Conservation (phyloP, 2,797 vertebrate species). For the Spinus olivaceus region DNA sequence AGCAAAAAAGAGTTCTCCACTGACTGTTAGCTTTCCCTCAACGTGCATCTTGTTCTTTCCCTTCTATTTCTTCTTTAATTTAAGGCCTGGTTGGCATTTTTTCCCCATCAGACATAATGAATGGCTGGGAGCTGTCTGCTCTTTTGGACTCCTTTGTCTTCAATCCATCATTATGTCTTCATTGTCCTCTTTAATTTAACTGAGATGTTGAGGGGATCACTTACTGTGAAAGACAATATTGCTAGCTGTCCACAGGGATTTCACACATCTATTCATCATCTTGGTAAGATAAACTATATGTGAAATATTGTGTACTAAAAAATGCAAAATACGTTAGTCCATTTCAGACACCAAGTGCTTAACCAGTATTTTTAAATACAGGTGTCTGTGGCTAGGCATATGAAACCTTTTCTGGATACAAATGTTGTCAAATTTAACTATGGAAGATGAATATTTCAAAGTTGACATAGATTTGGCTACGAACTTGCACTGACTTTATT, state of each 20-base stretch:
- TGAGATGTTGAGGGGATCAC: not conserved
- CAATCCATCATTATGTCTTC: conserved; percentile 52
- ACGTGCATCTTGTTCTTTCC: not conserved
- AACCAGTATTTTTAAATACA: not conserved
- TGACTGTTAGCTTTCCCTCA: not conserved
- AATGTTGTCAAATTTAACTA: not conserved
- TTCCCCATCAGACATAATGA: not conserved
- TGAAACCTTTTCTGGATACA: not conserved
- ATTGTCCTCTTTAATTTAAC: conserved; percentile 39
- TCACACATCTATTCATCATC: conserved; percentile 1
- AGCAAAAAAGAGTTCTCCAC: not conserved
- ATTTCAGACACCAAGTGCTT: not conserved
- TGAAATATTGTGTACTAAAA: not conserved
- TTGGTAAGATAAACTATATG: not conserved
- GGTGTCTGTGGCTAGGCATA: not conserved
- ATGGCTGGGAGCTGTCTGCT: conserved; percentile 6
- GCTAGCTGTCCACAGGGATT: not conserved
- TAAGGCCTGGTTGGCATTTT: not conserved
- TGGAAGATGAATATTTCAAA: not conserved
- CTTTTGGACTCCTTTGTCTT: conserved; percentile 25
- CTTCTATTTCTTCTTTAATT: not conserved
- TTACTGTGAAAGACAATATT: conserved; percentile 23
- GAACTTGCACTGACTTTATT: not conserved
- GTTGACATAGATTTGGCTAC: not conserved
- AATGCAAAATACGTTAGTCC: not conserved